phyloP scores from a whole-genome alignment of 1,140 invertebrate species.

The Protaetia brevitarsis region DNA sequence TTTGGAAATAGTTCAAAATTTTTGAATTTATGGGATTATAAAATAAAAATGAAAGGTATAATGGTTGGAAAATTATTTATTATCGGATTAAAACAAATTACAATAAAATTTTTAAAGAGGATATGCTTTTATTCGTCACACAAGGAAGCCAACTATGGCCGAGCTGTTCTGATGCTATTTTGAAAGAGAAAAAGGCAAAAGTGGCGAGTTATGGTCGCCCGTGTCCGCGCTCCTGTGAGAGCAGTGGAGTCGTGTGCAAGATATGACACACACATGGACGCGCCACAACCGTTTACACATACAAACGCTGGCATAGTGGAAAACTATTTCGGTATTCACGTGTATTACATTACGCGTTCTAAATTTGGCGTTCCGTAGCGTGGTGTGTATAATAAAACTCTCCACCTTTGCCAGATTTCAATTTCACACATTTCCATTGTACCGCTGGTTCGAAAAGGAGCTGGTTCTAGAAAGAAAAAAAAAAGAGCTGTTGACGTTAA shows the following conservation, averaged over 20 bases:
- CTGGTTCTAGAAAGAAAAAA: not conserved
- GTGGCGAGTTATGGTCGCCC: not conserved
- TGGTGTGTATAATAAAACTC: not conserved
- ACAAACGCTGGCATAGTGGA: constrained; percentile 5
- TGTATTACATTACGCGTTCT: constrained; percentile 47
- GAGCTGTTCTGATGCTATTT: not conserved
- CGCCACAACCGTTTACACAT: not conserved
- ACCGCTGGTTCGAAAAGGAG: not conserved
- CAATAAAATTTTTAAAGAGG: not conserved
- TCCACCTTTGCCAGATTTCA: constrained; percentile 32
- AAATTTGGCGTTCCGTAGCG: constrained; percentile 41
- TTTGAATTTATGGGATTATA: not conserved
- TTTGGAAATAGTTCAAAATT: not conserved
- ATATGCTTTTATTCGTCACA: too few species aligned
- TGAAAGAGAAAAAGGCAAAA: constrained; percentile 17
- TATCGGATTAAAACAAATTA: not conserved
- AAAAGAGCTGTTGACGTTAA: not conserved
- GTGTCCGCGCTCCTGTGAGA: too few species aligned
- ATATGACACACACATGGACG: constrained; percentile 33
- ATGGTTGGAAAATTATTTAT: not conserved
- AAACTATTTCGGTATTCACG: constrained; percentile 48
- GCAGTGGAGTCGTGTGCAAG: constrained; percentile 43
- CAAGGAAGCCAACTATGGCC: too few species aligned
- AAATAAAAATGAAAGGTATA: not conserved
- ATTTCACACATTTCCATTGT: constrained; percentile 22